Base-by-base conservation (phyloP, 2,888 invertebrate species). In the Microchrysa polita region DNA sequence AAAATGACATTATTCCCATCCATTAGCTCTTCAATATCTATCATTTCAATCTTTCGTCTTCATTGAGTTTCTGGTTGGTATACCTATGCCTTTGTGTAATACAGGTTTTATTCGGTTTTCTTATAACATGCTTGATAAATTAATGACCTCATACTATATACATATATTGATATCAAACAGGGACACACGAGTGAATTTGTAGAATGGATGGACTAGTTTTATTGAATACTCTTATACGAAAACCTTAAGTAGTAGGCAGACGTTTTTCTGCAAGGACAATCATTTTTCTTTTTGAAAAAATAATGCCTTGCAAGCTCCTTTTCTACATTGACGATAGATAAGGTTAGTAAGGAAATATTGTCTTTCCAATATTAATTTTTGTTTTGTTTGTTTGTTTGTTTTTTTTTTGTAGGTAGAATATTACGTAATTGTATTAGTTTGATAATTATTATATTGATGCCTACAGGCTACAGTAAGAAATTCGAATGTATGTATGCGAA, bases 51-150 rank as follows among this genome's bases (percentile, higher is more conserved):
- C 12, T 22, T n/a, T 10, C 59, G 23, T 23, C 12, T 22, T n/a
- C 23, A 59, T 14, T 60, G 14, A n/a, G 23, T 60, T 16, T 60
- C 14, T 14, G 23, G 14, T 60, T 60, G 23, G 27, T 7, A 34
- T 20, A 5, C n/a, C n/a, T 27, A 34, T 67, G 22, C 52, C 52
- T 44, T 48, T 67, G 9, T 34, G 27, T 67, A 12, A 23, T 22
- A 23, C 52, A 44, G 42, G n/a, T 34, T 63, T 63, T 63, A 63
- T 63, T 63, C 40, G 1, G 61, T 42, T 16, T 16, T 18, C 22
- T 5, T 63, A 42, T 63, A 12, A 14, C 40, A 63, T 18, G 61
- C 42, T 63, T 63, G 61, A 63, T 63, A 63, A 63, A 63, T 63
- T 63, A 42, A 63, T 10, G 18, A 20, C 22, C 22, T 20, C 22